Evolutionary conservation across 2,888 invertebrate species (phyloP).

Genomic region (Cryptophagus acutangulus): DNA sequence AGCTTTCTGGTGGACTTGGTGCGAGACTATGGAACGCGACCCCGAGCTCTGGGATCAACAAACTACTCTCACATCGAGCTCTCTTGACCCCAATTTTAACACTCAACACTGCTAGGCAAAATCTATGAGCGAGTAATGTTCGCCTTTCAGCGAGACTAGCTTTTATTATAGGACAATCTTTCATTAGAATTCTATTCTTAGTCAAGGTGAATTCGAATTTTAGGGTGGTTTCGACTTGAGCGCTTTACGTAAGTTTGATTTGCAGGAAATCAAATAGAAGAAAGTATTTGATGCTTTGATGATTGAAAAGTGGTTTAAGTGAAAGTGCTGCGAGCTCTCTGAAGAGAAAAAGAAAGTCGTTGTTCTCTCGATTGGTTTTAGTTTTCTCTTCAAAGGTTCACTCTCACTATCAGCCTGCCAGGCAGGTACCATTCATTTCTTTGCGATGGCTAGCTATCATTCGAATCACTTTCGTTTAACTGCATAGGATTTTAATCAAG

Average conservation of each 20-base stretch:
- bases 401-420: slow-evolving; percentile 23
- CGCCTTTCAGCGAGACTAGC: slow-evolving; percentile 27
- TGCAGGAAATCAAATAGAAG: slow-evolving; percentile 4
- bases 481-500: neutral
- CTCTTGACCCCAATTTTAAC: slow-evolving; percentile 39
- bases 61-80: slow-evolving; percentile 36
- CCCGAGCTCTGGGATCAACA: slow-evolving; percentile 37
- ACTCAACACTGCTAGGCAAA: slow-evolving; percentile 16
- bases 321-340: slow-evolving; percentile 1
- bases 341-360: slow-evolving; percentile 18
- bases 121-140: too few relatives aligned
- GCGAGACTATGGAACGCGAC: slow-evolving; percentile 24
- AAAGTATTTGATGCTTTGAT: slow-evolving; percentile 2
- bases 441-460: neutral
- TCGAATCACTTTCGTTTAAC: neutral
- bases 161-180: too few relatives aligned
- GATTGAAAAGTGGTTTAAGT: neutral
- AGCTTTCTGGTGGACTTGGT: slow-evolving; percentile 23
- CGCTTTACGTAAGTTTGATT: neutral
- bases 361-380: slow-evolving; percentile 12
- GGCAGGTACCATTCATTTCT: slow-evolving; percentile 6
- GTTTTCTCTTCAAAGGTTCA: slow-evolving; percentile 16
- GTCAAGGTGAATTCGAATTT: slow-evolving; percentile 37
- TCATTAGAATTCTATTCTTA: too few relatives aligned
- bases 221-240: slow-evolving; percentile 1